Evolutionary conservation across 2,797 vertebrate genomes (phyloP).

Genomic region (Hyperoplus immaculatus): DNA sequence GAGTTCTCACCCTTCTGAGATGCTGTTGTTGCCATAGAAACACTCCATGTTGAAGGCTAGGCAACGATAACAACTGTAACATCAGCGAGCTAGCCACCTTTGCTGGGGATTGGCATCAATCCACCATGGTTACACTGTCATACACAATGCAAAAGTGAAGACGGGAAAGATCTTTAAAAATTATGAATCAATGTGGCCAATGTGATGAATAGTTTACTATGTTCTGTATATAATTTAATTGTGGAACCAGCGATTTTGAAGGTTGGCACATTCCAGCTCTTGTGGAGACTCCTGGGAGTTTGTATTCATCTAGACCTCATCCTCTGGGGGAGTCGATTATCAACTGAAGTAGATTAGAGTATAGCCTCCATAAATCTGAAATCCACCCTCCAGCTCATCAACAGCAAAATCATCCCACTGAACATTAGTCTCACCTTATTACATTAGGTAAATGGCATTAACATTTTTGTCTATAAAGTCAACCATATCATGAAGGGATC

Average conservation of each 20-base stretch:
- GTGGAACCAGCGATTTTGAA: slow-evolving; percentile 9
- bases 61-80: slow-evolving; percentile 23
- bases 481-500: slow-evolving; percentile 41
- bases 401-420: slow-evolving; percentile 46
- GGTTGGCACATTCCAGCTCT: slow-evolving; percentile 15
- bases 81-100: slow-evolving; percentile 28
- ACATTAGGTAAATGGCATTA: slow-evolving; percentile 55
- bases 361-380: slow-evolving; percentile 37
- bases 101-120: slow-evolving; percentile 12
- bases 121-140: neutral
- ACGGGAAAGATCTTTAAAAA: slow-evolving; percentile 23
- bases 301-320: slow-evolving; percentile 29
- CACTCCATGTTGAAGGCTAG: slow-evolving; percentile 44
- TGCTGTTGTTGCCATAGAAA: slow-evolving; percentile 72
- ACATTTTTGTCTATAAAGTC: slow-evolving; percentile 44
- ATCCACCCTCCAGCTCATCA: slow-evolving; percentile 48
- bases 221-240: slow-evolving; percentile 15
- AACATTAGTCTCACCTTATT: slow-evolving; percentile 62
- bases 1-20: slow-evolving; percentile 39
- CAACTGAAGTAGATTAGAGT: slow-evolving; percentile 51
- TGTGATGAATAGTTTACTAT: slow-evolving; percentile 19
- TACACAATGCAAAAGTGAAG: neutral
- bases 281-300: neutral
- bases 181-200: slow-evolving; percentile 12
- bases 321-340: slow-evolving; percentile 33